Evolutionary conservation across 1,140 invertebrate species (phyloP).

Genomic region (Drosophila tropicalis): DNA sequence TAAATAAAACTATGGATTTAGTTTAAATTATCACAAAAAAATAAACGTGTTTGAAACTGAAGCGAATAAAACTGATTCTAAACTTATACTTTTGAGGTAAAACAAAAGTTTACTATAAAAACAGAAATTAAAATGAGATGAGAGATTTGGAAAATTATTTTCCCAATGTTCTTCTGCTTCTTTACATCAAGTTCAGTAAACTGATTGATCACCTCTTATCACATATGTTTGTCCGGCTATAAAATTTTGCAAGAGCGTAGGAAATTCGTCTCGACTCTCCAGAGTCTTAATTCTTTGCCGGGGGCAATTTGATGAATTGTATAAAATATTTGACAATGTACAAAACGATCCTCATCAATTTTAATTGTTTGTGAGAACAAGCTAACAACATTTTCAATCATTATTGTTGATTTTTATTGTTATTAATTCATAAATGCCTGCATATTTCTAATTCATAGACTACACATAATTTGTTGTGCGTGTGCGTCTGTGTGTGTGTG

Average conservation of each 20-base stretch:
- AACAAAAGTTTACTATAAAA: neutral
- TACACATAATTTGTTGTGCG: conserved; percentile 50
- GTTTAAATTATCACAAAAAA: neutral
- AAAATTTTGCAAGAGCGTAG: neutral
- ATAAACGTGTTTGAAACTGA: neutral
- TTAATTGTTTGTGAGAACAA: conserved; percentile 54
- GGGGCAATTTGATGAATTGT: conserved; percentile 51
- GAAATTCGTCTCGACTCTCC: neutral
- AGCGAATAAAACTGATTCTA: neutral
- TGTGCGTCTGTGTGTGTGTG: conserved; percentile 18
- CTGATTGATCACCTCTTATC: neutral
- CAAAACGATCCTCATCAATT: conserved; percentile 53
- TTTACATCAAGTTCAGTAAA: no score
- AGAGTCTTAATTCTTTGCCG: conserved; percentile 9
- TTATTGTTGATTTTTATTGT: conserved; percentile 48
- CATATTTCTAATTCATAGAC: conserved; percentile 40
- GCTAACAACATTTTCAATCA: conserved; percentile 54
- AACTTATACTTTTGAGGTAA: neutral
- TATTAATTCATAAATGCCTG: conserved; percentile 35
- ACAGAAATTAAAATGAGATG: no score
- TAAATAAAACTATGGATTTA: neutral
- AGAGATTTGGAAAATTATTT: no score
- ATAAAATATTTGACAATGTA: conserved; percentile 21
- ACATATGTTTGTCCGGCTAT: neutral
- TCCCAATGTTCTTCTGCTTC: no score